Conservation (phyloP, 2,113 vertebrate species). For the Psephotus haematonotus region DNA sequence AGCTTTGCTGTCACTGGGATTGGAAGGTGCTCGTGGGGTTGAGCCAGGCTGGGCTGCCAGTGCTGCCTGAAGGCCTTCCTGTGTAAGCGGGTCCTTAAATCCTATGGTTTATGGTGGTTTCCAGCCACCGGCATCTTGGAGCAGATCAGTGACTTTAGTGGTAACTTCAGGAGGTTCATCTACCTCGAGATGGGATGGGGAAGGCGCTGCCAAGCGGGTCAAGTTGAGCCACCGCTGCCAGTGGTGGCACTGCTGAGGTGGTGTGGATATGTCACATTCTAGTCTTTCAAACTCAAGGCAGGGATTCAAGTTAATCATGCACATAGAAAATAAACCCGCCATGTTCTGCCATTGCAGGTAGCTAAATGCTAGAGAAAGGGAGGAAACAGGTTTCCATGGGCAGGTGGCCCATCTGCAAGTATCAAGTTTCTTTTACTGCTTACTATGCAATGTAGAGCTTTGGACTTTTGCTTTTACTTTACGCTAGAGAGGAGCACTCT, state of each 20-base stretch:
- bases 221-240: neutral
- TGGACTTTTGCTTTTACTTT: conserved; percentile 4
- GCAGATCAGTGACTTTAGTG: neutral
- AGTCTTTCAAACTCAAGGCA: neutral
- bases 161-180: neutral
- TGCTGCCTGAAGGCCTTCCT: neutral
- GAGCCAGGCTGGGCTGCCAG: neutral
- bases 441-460: conserved; percentile 63
- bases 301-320: neutral
- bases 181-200: neutral
- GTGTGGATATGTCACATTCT: neutral
- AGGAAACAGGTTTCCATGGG: neutral
- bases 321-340: neutral
- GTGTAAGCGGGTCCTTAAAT: neutral
- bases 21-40: neutral
- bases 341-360: neutral
- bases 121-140: neutral
- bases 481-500: neutral
- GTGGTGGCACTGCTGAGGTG: neutral
- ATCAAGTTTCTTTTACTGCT: conserved; percentile 39
- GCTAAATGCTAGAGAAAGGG: neutral
- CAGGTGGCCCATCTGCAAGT: conserved; percentile 9
- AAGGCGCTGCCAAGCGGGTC: neutral
- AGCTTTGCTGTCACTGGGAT: neutral
- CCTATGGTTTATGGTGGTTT: neutral